phyloP scores from a whole-genome alignment of 2,888 invertebrate genomes.

The Ferrisia virgata region DNA sequence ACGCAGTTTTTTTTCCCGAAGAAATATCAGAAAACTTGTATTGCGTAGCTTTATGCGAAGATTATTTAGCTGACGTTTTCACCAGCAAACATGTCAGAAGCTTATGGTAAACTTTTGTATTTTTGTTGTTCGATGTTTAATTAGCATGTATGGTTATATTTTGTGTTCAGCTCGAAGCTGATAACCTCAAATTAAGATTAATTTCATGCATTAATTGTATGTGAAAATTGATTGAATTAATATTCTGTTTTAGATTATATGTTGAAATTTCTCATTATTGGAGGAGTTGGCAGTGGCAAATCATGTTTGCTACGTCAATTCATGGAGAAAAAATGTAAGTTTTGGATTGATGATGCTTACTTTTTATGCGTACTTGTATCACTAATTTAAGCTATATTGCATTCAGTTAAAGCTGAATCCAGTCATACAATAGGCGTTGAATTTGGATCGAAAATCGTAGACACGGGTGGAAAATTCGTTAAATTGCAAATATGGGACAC shows the following conservation, averaged over 20 bases:
- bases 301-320: constrained; percentile 80
- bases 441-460: constrained; percentile 81
- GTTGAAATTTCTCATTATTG: constrained; percentile 81
- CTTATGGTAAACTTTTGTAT: constrained; percentile 13
- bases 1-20: neutral
- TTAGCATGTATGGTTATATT: neutral
- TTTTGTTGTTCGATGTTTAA: neutral
- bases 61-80: constrained; percentile 5
- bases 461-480: constrained; percentile 76
- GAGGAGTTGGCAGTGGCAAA: constrained; percentile 79
- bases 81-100: constrained; percentile 22
- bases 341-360: neutral
- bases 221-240: neutral
- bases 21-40: neutral
- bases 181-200: neutral
- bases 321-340: constrained; percentile 79
- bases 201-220: neutral
- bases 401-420: constrained; percentile 77
- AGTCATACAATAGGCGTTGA: constrained; percentile 84
- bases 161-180: neutral
- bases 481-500: constrained; percentile 57
- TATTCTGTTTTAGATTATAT: constrained; percentile 66
- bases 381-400: too few relatives aligned
- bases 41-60: neutral
- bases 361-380: neutral